These are phyloP conservation scores for Arge pagana DNA, from an alignment of 2,888 invertebrate genomes.

Conservation along the genomic window DNA sequence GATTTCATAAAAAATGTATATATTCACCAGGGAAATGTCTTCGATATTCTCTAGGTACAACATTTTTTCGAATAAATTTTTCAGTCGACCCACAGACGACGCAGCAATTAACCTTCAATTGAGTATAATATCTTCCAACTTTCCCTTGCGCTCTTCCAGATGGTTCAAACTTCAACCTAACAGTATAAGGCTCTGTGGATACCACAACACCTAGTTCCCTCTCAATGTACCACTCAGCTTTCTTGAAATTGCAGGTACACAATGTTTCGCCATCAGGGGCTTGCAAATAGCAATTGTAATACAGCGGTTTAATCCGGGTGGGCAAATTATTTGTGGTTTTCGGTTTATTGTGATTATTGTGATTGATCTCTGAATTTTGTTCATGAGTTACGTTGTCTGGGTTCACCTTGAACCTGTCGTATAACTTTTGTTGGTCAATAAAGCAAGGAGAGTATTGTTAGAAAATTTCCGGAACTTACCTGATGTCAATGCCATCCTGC, in stretches of 20 bases:
- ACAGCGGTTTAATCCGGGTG: slow-evolving; percentile 69
- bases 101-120: slow-evolving; percentile 74
- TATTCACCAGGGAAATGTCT: slow-evolving; percentile 71
- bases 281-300: slow-evolving; percentile 77
- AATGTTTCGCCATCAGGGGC: slow-evolving; percentile 79
- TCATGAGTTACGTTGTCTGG: slow-evolving; percentile 25
- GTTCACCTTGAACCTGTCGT: slow-evolving; percentile 43
- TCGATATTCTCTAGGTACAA: slow-evolving; percentile 83
- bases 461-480: slow-evolving; percentile 34
- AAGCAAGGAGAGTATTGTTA: neutral
- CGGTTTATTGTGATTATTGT: slow-evolving; percentile 29
- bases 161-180: slow-evolving; percentile 78
- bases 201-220: slow-evolving; percentile 59
- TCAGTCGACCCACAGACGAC: slow-evolving; percentile 76
- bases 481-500: slow-evolving; percentile 45
- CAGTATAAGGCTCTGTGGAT: slow-evolving; percentile 65
- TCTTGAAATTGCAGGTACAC: slow-evolving; percentile 75
- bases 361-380: slow-evolving; percentile 26
- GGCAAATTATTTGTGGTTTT: slow-evolving; percentile 39
- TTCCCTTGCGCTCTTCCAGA: slow-evolving; percentile 72
- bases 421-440: neutral
- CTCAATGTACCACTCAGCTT: slow-evolving; percentile 72
- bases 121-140: slow-evolving; percentile 74
- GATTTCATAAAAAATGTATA: slow-evolving; percentile 2
- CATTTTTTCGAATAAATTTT: slow-evolving; percentile 75